Evolutionary conservation across 2,888 invertebrate genomes (phyloP), one percentile per base, ranked within the genome.

Genomic region (Pantelozetes paolii): DNA sequence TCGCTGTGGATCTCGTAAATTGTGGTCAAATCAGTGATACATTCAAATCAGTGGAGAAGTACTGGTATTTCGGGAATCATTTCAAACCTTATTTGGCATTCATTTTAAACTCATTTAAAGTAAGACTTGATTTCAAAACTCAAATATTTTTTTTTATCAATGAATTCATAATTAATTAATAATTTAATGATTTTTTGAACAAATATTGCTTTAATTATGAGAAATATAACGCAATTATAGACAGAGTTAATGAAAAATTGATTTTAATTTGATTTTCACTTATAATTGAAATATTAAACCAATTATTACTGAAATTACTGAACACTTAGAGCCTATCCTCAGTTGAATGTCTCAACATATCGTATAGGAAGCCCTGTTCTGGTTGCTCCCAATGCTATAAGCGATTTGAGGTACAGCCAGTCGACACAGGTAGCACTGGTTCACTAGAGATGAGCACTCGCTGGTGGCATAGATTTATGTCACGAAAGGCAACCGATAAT

Each of bases 1-100:
- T 89, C 83, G 91, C 93, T 0, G 82, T 94, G 77, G 87, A 88
- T 71, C 86, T 87, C 0, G 82, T 97, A 67, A 89, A 92, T 81
- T 92, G 93, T 89, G 95, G 96, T 3, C 88, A 90, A 0, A 90
- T 90, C 81, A 86, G 90, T 79, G 93, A 96, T 82, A 89, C 90
- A 0, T 83, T 73, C 42, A 15, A 18, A 32, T 15, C 32, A 71
- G 45, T 67, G 50, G 75, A n/a, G 75, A 82, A 83, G 72, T 94
- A 94, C 82, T 95, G 95, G 94, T 90, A 92, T 79, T 89, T 90
- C 83, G 93, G 93, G 13, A 45, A 36, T 23, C 36, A 42, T 40
- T 57, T 76, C 20, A 75, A 74, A 26, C 74, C 74, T 30, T 76
- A 75, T 64, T 72, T 72, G n/a, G 42, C 74, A n/a, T 70, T 74